Evolutionary conservation across 2,797 vertebrate genomes (phyloP), one percentile per base, ranked within the genome.

Genomic region (Cirrhinus mrigala): DNA sequence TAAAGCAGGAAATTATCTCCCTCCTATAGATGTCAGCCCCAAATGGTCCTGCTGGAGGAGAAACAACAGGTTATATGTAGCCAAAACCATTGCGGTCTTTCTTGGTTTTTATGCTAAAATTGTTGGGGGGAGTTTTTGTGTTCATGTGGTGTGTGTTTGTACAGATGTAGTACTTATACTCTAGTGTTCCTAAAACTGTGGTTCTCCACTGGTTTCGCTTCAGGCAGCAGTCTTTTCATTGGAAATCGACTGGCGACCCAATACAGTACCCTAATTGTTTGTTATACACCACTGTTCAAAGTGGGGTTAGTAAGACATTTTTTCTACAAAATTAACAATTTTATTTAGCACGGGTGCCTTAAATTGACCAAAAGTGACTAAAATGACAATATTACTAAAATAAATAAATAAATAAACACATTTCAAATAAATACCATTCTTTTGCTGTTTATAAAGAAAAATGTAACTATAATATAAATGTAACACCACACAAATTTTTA

Each of bases 1-100:
- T 69, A 75, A 71, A 75, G 40, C 54, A 81, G 60, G 64, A 82
- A 86, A 84, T 75, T n/a, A 75, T 74, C 68, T 74, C 56, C 56
- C 58, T 29, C 29, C 50, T 68, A 66, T 54, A 79, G 81, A 79
- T 66, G 62, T 79, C 56, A 64, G 68, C 33, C 62, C 20, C 44
- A 79, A 85, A 79, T 77, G 60, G 15, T 27, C 9, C 18, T 15
- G 15, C 33, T 68, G 20, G 7, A 48, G 48, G 46, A n/a, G 44
- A 74, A 80, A 78, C 77, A 80, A 75, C 60, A 56, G 62, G 33
- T 73, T 62, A 48, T n/a, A 62, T 60, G 44, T 11, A 16, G 24
- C 29, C 74, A 74, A 74, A 6, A 74, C 18, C 9, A 12, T 29
- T 81, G 83, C 77, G 29, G 27, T 85, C 20, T 29, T 77, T 79